Conservation (phyloP, 1,140 invertebrate species). For the Drosophila guanche region DNA sequence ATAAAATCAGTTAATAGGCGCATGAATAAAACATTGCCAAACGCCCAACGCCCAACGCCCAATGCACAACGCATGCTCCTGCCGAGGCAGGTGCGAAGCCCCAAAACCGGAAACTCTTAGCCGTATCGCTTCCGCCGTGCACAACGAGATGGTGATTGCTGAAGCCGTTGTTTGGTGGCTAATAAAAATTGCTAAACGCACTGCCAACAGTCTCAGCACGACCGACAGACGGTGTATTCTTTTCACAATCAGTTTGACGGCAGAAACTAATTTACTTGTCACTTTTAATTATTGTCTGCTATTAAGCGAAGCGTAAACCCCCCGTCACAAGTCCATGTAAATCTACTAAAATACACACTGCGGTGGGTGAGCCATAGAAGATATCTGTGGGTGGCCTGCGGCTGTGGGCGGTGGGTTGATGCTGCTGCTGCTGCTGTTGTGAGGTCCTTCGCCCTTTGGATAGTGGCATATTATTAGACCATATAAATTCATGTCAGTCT, state of each 20-base stretch:
- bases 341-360: background rate
- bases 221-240: conserved; percentile 15
- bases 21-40: conserved; percentile 73
- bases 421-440: conserved; percentile 10
- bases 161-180: conserved; percentile 4
- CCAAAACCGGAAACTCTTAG: conserved; percentile 27
- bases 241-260: conserved; percentile 35
- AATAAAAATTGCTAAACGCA: conserved; percentile 66
- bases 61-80: conserved; percentile 1
- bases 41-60: conserved; percentile 13
- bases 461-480: conserved; percentile 74
- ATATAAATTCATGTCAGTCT: conserved; percentile 80
- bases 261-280: conserved; percentile 79
- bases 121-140: conserved; percentile 26
- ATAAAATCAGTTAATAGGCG: conserved; percentile 78
- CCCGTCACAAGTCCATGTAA: conserved; percentile 10
- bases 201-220: conserved; percentile 3
- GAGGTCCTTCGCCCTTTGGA: conserved; percentile 12
- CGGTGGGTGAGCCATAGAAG: too few species aligned
- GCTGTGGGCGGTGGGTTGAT: background rate
- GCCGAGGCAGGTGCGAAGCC: conserved; percentile 40
- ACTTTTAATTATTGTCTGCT: conserved; percentile 75
- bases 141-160: background rate
- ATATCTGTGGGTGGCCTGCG: too few species aligned
- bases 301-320: conserved; percentile 64